Evolutionary conservation across 2,797 vertebrate species (phyloP).

Genomic region (Peromyscus eremicus): DNA sequence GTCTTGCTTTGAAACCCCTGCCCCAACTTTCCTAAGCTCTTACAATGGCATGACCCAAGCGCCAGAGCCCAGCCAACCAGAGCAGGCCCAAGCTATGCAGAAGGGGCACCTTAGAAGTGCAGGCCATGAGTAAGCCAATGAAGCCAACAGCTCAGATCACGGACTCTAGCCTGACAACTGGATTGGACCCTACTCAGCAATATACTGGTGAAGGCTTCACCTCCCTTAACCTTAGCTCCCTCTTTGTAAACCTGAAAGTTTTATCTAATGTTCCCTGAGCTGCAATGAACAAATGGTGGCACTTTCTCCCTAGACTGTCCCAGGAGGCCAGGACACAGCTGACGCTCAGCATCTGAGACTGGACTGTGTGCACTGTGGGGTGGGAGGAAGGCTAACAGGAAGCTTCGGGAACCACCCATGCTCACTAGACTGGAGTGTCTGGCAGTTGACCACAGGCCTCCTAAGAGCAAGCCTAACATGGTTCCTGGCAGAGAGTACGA

Average conservation of each 20-base stretch:
- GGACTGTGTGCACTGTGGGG: background rate
- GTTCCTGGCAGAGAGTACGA: background rate
- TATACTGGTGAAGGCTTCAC: background rate
- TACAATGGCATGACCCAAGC: background rate
- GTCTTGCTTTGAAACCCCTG: background rate
- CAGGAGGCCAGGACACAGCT: background rate
- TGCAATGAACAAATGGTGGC: background rate
- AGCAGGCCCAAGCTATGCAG: accelerated
- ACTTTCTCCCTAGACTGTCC: background rate
- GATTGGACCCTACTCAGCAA: background rate
- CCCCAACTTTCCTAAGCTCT: background rate
- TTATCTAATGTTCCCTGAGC: background rate
- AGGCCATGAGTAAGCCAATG: background rate
- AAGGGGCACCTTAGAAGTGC: background rate
- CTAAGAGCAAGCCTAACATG: background rate
- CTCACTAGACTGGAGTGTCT: background rate
- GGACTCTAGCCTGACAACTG: background rate
- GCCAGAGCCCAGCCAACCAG: slow-evolving; percentile 8
- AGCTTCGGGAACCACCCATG: background rate
- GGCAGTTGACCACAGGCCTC: background rate
- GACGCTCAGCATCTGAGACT: background rate
- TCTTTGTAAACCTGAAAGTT: slow-evolving; percentile 16
- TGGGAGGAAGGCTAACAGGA: background rate
- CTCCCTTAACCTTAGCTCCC: background rate
- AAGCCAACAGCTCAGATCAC: background rate